phyloP scores from a whole-genome alignment of 2,888 invertebrate genomes.

The Chrysodeixis includens region DNA sequence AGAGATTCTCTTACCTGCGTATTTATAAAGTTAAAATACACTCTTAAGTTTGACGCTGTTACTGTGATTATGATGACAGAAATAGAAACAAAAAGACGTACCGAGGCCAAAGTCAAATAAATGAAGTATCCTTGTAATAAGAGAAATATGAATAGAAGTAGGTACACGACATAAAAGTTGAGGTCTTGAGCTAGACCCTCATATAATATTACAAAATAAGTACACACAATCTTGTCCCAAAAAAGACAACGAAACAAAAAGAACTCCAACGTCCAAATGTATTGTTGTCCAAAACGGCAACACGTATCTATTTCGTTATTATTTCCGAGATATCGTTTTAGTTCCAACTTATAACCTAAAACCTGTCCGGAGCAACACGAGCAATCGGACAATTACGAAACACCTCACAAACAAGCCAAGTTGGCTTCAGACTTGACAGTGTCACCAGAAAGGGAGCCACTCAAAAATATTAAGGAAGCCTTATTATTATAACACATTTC shows the following conservation, averaged over 20 bases:
- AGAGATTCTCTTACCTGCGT: too few relatives aligned
- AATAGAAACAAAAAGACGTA: too few relatives aligned
- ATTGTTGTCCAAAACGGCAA: background rate
- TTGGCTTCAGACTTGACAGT: constrained; percentile 53
- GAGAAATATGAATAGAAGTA: background rate
- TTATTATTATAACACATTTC: constrained; percentile 82
- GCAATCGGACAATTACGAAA: constrained; percentile 55
- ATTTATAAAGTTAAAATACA: too few relatives aligned
- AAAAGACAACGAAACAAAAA: background rate
- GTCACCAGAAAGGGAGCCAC: constrained; percentile 57
- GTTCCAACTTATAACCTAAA: constrained; percentile 18
- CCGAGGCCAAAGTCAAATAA: too few relatives aligned
- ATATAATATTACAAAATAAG: constrained; percentile 1
- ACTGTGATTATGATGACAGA: too few relatives aligned
- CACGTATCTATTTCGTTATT: background rate
- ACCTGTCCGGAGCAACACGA: constrained; percentile 28
- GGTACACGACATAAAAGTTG: background rate
- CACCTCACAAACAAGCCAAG: constrained; percentile 50
- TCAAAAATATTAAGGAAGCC: constrained; percentile 78
- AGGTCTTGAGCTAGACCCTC: constrained; percentile 4
- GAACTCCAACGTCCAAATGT: constrained; percentile 5
- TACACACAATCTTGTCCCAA: constrained; percentile 2
- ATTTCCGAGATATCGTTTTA: constrained; percentile 8
- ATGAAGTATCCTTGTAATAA: background rate
- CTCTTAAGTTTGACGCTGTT: too few relatives aligned